Evolutionary conservation across 2,797 vertebrate genomes (phyloP), one percentile per base, ranked within the genome.

Genomic region (Acipenser ruthenus): DNA sequence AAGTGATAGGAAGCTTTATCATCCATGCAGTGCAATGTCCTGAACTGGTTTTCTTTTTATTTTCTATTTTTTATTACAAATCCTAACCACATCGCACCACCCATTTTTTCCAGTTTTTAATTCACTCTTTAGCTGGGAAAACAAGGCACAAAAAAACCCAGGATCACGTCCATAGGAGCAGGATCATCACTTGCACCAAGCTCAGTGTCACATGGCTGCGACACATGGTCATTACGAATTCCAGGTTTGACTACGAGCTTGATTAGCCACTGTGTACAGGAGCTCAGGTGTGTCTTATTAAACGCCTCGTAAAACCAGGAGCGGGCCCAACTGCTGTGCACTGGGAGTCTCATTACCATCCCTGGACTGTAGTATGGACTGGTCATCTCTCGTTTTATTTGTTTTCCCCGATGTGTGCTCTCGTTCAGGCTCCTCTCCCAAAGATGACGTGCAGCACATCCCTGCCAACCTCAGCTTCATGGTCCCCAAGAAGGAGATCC

Each of bases 401-500:
- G 13, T 52, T 50, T 18, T 9, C 66, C 66, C 62, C 64, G n/a
- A 13, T 58, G 37, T 65, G 7, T 49, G 8, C 49, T 12, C 10
- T 18, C 37, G 37, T 37, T 37, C 74, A 96, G 95, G 84, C 6
- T 69, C 89, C 69, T 82, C 86, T 68, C 68, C 82, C 55, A 92
- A 95, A 79, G 90, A 92, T 78, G 84, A 83, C 61, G 13, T 77
- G 15, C 72, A 82, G 75, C 74, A 87, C 23, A 68, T 58, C 37
- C 70, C 77, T 15, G 62, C 75, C 67, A 75, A 73, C 60, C 80
- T 83, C 70, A 84, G 64, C 79, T 99, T 92, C 78, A 87, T 93
- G 82, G 74, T 97, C 63, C 96, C 96, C 15, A 95, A 85, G 79
- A 99, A 97, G 77, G 96, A 98, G 82, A 98, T 99, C 79, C 93